phyloP scores from a whole-genome alignment of 1,140 invertebrate genomes.

The Cardiocondyla obscurior region DNA sequence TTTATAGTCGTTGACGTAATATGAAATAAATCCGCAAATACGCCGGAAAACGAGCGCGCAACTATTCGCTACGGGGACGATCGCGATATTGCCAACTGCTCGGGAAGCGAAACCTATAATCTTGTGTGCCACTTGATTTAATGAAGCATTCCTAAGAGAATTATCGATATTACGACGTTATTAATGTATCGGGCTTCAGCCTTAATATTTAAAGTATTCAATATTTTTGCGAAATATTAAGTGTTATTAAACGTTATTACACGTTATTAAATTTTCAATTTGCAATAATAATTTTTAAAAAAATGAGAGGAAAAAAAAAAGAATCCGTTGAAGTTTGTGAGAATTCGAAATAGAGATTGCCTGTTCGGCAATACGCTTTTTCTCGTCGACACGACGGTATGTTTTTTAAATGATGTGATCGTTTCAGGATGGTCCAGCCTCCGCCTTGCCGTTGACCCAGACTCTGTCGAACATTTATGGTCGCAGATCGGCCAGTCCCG shows the following conservation, averaged over 20 bases:
- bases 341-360: not conserved
- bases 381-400: constrained; percentile 4
- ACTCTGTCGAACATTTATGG: constrained; percentile 81
- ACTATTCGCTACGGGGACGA: not conserved
- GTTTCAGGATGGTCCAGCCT: constrained; percentile 80
- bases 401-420: constrained; percentile 63
- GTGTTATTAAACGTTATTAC: not conserved
- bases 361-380: constrained; percentile 36
- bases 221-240: not conserved
- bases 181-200: not conserved
- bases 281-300: not conserved
- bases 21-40: not conserved
- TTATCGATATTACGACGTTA: not conserved
- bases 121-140: not conserved
- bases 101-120: not conserved
- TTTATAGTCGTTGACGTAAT: not conserved
- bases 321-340: not conserved
- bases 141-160: not conserved
- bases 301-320: not conserved
- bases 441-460: constrained; percentile 78
- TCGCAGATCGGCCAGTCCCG: constrained; percentile 79
- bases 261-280: not conserved
- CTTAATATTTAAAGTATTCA: not conserved
- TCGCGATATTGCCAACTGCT: not conserved
- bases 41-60: not conserved